phyloP scores from a whole-genome alignment of 2,797 vertebrate genomes.

The Allenopithecus nigroviridis region DNA sequence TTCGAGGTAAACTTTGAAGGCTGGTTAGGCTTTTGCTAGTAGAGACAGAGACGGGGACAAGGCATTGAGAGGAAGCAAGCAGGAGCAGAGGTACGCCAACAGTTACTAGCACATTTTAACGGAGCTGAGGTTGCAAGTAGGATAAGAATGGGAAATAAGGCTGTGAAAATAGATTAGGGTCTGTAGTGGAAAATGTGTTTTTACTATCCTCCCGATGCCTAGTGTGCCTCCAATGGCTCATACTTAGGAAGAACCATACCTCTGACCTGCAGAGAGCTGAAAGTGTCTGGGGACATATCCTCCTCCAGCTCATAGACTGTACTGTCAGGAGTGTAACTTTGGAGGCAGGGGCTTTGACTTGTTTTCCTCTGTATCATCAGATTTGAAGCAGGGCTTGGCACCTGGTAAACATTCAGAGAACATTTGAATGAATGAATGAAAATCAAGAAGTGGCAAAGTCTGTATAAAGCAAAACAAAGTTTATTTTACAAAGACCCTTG shows the following conservation, averaged over 20 bases:
- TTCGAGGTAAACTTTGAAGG: neutral
- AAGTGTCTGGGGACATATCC: neutral
- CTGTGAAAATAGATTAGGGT: conserved; percentile 1
- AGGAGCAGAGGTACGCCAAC: neutral
- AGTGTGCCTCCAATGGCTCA: neutral
- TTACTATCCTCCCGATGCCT: neutral
- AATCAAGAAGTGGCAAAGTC: neutral
- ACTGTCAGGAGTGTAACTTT: neutral
- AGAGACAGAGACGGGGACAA: neutral
- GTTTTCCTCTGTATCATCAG: neutral
- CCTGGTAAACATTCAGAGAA: neutral
- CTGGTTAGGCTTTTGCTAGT: neutral
- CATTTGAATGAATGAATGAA: neutral
- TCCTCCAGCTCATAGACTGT: neutral
- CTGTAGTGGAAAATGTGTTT: neutral
- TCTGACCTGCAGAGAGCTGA: neutral
- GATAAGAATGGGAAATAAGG: neutral
- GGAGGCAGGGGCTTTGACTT: neutral
- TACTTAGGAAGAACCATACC: neutral
- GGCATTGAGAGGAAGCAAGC: neutral
- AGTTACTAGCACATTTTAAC: neutral
- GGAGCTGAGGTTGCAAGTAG: neutral
- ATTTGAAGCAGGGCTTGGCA: neutral
- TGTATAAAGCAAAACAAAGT: neutral
- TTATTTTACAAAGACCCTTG: neutral